These are phyloP conservation scores for Drosophila diplacantha DNA, from an alignment of 2,888 invertebrate species.

Conservation along the genomic window DNA sequence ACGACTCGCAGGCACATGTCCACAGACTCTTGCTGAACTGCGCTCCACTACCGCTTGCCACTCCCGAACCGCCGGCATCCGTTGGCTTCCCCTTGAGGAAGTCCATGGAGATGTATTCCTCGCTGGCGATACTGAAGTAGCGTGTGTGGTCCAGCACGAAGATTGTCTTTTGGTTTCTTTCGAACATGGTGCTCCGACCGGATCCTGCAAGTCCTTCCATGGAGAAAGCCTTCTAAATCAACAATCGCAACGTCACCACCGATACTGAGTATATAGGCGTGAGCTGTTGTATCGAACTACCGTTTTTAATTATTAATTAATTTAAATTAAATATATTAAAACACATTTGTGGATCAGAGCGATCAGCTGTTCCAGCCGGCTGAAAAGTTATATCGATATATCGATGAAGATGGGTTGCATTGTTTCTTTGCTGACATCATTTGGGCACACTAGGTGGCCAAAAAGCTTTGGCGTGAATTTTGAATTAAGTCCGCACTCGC, in stretches of 20 bases:
- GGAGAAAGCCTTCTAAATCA: background rate
- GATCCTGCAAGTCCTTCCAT: conserved; percentile 6
- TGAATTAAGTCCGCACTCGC: too few relatives aligned
- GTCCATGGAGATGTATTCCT: conserved; percentile 76
- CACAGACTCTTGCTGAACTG: conserved; percentile 95
- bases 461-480: background rate
- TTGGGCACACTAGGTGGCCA: background rate
- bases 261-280: background rate
- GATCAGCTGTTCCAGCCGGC: conserved; percentile 1
- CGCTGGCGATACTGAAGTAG: conserved; percentile 86
- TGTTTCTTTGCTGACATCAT: background rate
- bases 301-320: background rate
- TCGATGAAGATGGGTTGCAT: background rate
- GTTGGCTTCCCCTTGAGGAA: conserved; percentile 78
- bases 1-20: conserved; percentile 97
- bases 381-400: background rate
- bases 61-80: conserved; percentile 23
- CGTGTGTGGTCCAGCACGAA: conserved; percentile 97
- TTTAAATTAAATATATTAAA: background rate
- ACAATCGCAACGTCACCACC: background rate
- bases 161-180: conserved; percentile 93
- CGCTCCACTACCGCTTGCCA: conserved; percentile 29
- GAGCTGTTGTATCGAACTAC: background rate
- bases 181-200: conserved; percentile 62
- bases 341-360: background rate